These are phyloP conservation scores for Acanthosoma haemorrhoidale DNA, from an alignment of 2,888 invertebrate species.

Conservation along the genomic window DNA sequence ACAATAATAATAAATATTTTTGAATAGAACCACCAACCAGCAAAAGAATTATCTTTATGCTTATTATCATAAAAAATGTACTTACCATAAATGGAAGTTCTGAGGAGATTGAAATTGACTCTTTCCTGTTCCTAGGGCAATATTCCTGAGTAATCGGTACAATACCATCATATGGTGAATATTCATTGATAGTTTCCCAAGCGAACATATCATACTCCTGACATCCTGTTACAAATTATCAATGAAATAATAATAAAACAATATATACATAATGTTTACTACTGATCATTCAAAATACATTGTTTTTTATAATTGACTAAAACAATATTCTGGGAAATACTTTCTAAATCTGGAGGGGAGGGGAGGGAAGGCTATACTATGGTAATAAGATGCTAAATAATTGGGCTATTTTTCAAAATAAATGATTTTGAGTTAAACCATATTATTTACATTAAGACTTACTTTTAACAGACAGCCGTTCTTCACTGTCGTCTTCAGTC, in stretches of 20 bases:
- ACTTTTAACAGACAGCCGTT: neutral
- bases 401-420: too few relatives aligned
- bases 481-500: neutral
- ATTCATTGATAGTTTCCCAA: slow-evolving; percentile 34
- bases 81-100: slow-evolving; percentile 35
- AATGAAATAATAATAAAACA: neutral
- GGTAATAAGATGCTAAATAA: neutral
- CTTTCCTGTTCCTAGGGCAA: slow-evolving; percentile 28
- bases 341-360: too few relatives aligned
- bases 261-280: neutral
- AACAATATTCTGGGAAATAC: too few relatives aligned
- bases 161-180: slow-evolving; percentile 32
- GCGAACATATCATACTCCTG: slow-evolving; percentile 31
- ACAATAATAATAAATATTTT: neutral
- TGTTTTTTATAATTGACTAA: too few relatives aligned
- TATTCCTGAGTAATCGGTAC: slow-evolving; percentile 30
- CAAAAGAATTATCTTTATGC: neutral
- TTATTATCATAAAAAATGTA: neutral
- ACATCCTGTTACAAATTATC: slow-evolving; percentile 30
- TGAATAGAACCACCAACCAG: neutral
- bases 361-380: too few relatives aligned
- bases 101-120: slow-evolving; percentile 16
- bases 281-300: too few relatives aligned
- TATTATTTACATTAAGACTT: neutral
- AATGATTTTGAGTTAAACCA: neutral